These are phyloP conservation scores for Hemicordylus capensis DNA, from an alignment of 2,113 vertebrate genomes.

Conservation along the genomic window DNA sequence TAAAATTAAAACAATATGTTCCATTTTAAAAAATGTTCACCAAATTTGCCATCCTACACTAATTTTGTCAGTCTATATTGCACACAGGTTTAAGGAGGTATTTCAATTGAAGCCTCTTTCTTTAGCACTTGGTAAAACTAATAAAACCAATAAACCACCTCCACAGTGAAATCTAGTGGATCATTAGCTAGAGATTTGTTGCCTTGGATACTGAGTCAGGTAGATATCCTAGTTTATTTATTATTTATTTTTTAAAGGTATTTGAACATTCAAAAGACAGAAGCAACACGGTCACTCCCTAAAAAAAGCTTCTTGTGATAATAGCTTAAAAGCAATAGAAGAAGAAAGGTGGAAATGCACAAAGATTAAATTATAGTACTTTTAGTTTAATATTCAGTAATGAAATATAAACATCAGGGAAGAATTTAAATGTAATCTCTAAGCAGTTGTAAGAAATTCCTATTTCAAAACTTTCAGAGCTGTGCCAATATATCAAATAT, in stretches of 20 bases:
- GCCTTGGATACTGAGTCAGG: conserved; percentile 69
- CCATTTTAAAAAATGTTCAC: not conserved
- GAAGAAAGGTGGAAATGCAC: not conserved
- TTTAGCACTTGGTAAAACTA: conserved; percentile 51
- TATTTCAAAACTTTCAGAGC: not conserved
- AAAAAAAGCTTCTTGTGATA: not conserved
- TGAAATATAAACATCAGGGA: not conserved
- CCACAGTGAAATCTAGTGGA: conserved; percentile 63
- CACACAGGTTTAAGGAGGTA: conserved; percentile 8
- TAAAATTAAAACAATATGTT: not conserved
- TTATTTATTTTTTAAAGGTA: not conserved
- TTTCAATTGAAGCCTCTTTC: conserved; percentile 56
- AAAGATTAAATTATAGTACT: not conserved
- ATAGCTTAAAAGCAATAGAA: not conserved
- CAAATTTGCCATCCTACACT: not conserved
- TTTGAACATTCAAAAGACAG: conserved; percentile 47
- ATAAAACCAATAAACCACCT: conserved; percentile 64
- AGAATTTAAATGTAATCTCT: not conserved
- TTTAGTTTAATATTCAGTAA: not conserved
- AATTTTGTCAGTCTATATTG: conserved; percentile 30
- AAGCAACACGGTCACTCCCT: conserved; percentile 43
- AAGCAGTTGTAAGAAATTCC: conserved; percentile 1
- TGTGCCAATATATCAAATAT: not conserved
- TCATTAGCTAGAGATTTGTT: conserved; percentile 73
- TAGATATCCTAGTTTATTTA: conserved; percentile 52